These are phyloP conservation scores for Charaxes varanes DNA, from an alignment of 1,140 invertebrate species.

Conservation along the genomic window DNA sequence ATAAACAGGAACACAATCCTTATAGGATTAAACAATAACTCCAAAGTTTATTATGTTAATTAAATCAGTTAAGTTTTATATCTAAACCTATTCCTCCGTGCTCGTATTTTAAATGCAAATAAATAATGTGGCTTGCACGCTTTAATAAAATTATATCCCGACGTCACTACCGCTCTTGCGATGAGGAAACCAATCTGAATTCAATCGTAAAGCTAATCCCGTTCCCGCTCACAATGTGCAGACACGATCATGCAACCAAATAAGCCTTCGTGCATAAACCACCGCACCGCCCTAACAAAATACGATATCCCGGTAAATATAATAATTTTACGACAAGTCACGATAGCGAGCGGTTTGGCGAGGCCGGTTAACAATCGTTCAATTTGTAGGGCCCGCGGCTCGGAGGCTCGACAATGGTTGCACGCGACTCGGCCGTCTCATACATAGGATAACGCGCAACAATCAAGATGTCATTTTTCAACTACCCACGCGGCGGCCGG, in stretches of 20 bases:
- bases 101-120: conserved; percentile 5
- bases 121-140: conserved; percentile 3
- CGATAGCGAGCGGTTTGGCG: conserved; percentile 53
- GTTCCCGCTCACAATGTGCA: conserved; percentile 17
- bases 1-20: no score
- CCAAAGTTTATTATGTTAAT: no score
- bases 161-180: conserved; percentile 15
- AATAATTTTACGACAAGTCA: conserved; percentile 61
- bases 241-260: conserved; percentile 25
- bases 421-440: conserved; percentile 65
- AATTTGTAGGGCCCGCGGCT: conserved; percentile 61
- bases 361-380: conserved; percentile 70
- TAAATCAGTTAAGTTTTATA: no score
- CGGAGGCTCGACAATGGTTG: conserved; percentile 48
- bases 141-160: conserved; percentile 7
- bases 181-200: conserved; percentile 17
- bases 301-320: conserved; percentile 50
- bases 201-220: conserved; percentile 23
- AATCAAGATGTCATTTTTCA: conserved; percentile 74
- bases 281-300: conserved; percentile 36
- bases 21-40: no score
- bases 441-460: conserved; percentile 69
- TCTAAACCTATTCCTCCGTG: no score
- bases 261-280: conserved; percentile 31
- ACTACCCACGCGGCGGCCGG: conserved; percentile 65